These are phyloP conservation scores for Deilephila porcellus DNA, from an alignment of 2,888 invertebrate genomes.

Conservation along the genomic window DNA sequence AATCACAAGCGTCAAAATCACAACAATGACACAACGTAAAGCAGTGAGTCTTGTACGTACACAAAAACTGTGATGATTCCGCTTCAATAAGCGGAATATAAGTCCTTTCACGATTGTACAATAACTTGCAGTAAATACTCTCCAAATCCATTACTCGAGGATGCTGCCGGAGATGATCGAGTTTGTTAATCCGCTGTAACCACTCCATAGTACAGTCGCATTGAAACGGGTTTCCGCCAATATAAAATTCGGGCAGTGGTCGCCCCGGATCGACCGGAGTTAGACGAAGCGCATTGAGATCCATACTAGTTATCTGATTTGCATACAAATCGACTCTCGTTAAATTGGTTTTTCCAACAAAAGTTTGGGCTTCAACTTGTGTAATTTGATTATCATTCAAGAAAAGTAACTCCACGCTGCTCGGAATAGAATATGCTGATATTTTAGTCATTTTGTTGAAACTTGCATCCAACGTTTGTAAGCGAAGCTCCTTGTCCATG, in stretches of 20 bases:
- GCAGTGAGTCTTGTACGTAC: slow-evolving; percentile 96
- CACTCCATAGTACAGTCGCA: slow-evolving; percentile 98
- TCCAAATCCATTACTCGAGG: slow-evolving; percentile 96
- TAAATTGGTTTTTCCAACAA: slow-evolving; percentile 94
- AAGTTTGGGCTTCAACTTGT: slow-evolving; percentile 94
- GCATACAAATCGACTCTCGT: slow-evolving; percentile 96
- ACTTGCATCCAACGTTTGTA: slow-evolving; percentile 95
- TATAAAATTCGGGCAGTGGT: slow-evolving; percentile 94
- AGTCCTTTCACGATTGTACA: slow-evolving; percentile 93
- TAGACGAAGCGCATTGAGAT: slow-evolving; percentile 93
- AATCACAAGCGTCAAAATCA: slow-evolving; percentile 98
- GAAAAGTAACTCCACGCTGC: slow-evolving; percentile 93
- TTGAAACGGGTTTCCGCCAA: slow-evolving; percentile 96
- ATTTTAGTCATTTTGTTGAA: slow-evolving; percentile 94
- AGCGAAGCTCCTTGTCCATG: slow-evolving; percentile 88
- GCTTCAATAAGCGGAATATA: slow-evolving; percentile 95
- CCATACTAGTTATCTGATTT: slow-evolving; percentile 95
- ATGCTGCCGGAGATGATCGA: slow-evolving; percentile 92
- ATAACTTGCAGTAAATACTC: slow-evolving; percentile 94
- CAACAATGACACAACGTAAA: slow-evolving; percentile 98
- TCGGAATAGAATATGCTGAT: slow-evolving; percentile 90
- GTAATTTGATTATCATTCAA: slow-evolving; percentile 95
- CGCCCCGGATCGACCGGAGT: slow-evolving; percentile 91
- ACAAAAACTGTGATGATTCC: slow-evolving; percentile 95
- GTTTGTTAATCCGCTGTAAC: slow-evolving; percentile 95